A percentile compares a stretch with the other conserved stretches of the same genome.
Conservation (phyloP, 2,797 vertebrate species). For the Malurus splendens region DNA sequence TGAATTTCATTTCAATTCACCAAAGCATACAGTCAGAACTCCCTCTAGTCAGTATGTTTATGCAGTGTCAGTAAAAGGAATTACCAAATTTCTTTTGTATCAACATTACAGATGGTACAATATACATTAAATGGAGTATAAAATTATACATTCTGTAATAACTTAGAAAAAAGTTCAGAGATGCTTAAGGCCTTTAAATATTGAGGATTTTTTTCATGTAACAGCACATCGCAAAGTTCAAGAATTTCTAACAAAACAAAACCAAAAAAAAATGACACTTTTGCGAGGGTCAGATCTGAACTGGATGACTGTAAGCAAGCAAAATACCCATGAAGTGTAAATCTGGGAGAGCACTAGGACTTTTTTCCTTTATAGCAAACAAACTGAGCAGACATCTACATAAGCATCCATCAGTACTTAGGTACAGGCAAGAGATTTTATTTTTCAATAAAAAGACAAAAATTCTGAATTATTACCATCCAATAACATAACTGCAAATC, state of each 20-base stretch:
- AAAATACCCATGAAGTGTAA: conserved; percentile 44
- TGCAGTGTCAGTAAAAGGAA: conserved; percentile 15
- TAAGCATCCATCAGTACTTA: conserved; percentile 64
- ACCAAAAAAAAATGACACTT: conserved; percentile 1
- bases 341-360: conserved; percentile 1
- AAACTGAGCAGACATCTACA: conserved; percentile 60
- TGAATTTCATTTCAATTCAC: conserved; percentile 1
- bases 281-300: not conserved
- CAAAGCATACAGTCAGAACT: conserved; percentile 20
- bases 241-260: conserved; percentile 22
- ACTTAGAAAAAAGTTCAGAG: conserved; percentile 61
- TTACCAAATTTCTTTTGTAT: conserved; percentile 23
- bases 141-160: conserved; percentile 74
- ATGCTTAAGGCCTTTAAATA: conserved; percentile 77
- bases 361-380: conserved; percentile 44
- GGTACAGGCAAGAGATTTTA: conserved; percentile 57
- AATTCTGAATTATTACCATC: conserved; percentile 35
- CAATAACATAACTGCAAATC: conserved; percentile 62
- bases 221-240: conserved; percentile 37
- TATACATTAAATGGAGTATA: conserved; percentile 65
- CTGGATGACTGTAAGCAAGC: conserved; percentile 19
- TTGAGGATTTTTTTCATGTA: conserved; percentile 49
- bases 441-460: conserved; percentile 54
- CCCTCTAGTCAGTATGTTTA: conserved; percentile 1
- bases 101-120: conserved; percentile 38